These are phyloP conservation scores for Hirundo rustica DNA, from an alignment of 2,797 vertebrate species.

Conservation along the genomic window DNA sequence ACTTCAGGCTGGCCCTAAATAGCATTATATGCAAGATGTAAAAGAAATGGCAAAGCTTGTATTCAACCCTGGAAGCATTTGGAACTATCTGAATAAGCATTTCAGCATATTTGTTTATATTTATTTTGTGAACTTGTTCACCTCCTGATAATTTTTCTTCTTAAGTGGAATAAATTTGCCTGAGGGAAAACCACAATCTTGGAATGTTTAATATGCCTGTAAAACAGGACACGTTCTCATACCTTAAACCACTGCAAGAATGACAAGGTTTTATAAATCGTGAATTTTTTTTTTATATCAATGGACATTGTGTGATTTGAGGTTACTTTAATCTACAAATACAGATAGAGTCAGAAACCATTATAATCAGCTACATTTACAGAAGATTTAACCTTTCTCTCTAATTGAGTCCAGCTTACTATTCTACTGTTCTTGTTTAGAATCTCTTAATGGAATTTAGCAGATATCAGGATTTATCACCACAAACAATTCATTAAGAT, in stretches of 20 bases:
- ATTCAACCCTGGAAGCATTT: neutral
- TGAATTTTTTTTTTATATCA: neutral
- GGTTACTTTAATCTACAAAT: neutral
- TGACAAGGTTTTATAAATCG: neutral
- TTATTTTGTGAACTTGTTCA: neutral
- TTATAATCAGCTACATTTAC: too few species aligned
- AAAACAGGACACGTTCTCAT: neutral
- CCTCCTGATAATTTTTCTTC: neutral
- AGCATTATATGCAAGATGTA: neutral
- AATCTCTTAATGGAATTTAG: neutral
- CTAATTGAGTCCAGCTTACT: neutral
- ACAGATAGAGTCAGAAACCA: neutral
- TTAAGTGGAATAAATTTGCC: slow-evolving; percentile 11
- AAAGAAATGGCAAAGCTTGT: neutral
- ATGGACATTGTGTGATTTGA: neutral
- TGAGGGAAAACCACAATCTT: neutral
- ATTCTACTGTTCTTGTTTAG: neutral
- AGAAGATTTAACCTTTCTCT: neutral
- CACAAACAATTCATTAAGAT: neutral
- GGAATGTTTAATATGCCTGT: neutral
- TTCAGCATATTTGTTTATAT: neutral
- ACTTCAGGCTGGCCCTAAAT: neutral
- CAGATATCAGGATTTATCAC: neutral
- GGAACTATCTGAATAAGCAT: neutral
- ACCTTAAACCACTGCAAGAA: neutral